Percentiles rank a stretch among this genome's conserved stretches.
Evolutionary conservation across 2,888 invertebrate genomes (phyloP).

Genomic region (Caenorhabditis sulstoni): DNA sequence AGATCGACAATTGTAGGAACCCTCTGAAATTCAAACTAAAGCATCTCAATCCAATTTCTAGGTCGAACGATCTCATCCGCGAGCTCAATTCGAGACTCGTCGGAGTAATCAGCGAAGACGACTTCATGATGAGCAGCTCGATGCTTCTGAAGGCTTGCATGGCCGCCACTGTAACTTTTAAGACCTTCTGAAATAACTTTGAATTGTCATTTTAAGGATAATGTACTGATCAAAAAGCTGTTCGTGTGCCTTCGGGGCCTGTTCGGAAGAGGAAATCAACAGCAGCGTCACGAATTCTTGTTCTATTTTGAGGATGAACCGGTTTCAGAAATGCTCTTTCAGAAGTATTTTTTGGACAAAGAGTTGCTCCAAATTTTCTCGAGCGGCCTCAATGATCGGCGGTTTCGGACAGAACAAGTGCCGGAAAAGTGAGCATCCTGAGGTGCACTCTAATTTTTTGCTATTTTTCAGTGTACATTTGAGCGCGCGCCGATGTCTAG

Average conservation of each 20-base stretch:
- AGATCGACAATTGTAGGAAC: conserved; percentile 53
- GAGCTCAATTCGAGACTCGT: conserved; percentile 51
- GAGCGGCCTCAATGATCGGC: neutral
- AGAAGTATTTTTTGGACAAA: conserved; percentile 23
- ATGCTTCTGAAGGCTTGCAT: conserved; percentile 37
- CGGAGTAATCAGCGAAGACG: conserved; percentile 10
- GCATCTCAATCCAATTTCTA: conserved; percentile 4
- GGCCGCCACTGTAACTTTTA: conserved; percentile 11
- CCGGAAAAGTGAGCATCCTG: conserved; percentile 37
- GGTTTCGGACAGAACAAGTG: conserved; percentile 9
- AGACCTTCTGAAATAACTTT: neutral
- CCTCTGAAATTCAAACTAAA: neutral
- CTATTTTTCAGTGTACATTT: conserved; percentile 20
- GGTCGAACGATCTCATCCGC: conserved; percentile 40
- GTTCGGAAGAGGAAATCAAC: conserved; percentile 2
- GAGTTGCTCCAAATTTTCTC: conserved; percentile 29
- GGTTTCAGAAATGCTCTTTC: conserved; percentile 25
- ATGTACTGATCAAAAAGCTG: conserved; percentile 18
- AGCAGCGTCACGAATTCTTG: conserved; percentile 4
- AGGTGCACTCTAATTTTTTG: neutral
- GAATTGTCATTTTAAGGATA: conserved; percentile 19
- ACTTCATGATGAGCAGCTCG: conserved; percentile 19
- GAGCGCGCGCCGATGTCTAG: conserved; percentile 28
- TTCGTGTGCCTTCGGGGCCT: conserved; percentile 14
- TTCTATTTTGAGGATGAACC: conserved; percentile 5